A percentile compares a stretch with the other conserved stretches of the same genome.
Conservation (phyloP, 2,113 vertebrate genomes). For the Pimephales promelas region DNA sequence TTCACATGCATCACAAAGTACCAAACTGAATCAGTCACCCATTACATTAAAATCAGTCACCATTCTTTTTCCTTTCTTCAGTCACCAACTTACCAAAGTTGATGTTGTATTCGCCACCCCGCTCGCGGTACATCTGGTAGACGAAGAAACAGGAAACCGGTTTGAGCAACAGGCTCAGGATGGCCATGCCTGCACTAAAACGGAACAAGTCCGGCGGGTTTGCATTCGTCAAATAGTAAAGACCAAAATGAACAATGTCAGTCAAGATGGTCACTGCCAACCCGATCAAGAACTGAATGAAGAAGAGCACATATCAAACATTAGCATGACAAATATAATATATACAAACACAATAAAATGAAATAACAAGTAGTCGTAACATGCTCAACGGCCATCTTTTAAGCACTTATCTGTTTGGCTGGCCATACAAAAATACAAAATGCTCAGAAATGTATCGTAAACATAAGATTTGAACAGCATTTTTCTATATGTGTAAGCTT, state of each 20-base stretch:
- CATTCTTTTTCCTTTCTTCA: background rate
- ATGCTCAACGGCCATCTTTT: background rate
- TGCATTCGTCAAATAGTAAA: slow-evolving; percentile 69
- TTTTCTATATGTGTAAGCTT: too few relatives aligned
- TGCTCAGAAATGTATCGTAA: too few relatives aligned
- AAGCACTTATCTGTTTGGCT: background rate
- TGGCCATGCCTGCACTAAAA: slow-evolving; percentile 88
- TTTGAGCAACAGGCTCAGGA: slow-evolving; percentile 90
- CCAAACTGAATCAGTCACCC: background rate
- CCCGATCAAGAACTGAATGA: slow-evolving; percentile 84
- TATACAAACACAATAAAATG: background rate
- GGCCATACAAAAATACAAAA: background rate
- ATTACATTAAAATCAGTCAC: background rate
- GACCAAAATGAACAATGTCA: slow-evolving; percentile 85
- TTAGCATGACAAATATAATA: background rate
- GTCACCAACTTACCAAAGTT: slow-evolving; percentile 78
- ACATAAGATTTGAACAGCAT: too few relatives aligned
- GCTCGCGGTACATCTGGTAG: slow-evolving; percentile 91
- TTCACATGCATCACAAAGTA: slow-evolving; percentile 14
- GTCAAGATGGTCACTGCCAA: slow-evolving; percentile 82
- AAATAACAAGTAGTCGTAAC: background rate
- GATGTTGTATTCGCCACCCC: slow-evolving; percentile 84
- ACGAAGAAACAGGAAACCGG: slow-evolving; percentile 88
- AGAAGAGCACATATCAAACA: background rate
- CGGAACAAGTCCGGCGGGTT: slow-evolving; percentile 45